phyloP scores from a whole-genome alignment of 2,888 invertebrate species.

The Polydrusus cervinus region DNA sequence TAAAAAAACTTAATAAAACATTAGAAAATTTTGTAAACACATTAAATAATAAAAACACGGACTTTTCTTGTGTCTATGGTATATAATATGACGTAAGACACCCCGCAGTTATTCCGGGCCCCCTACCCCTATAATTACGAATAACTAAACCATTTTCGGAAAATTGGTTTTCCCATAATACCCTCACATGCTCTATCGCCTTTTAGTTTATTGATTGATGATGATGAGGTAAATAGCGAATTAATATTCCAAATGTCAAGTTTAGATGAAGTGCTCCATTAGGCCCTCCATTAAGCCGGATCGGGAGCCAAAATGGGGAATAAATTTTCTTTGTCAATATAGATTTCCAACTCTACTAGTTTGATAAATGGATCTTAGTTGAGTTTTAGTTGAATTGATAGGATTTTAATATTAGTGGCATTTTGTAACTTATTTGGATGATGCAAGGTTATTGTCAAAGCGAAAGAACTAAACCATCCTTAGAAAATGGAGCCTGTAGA shows the following conservation, averaged over 20 bases:
- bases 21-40: too few species aligned
- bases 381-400: conserved; percentile 20
- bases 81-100: too few species aligned
- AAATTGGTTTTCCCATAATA: background rate
- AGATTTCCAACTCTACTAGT: conserved; percentile 5
- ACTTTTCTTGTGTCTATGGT: too few species aligned
- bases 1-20: too few species aligned
- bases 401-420: conserved; percentile 13
- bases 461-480: background rate
- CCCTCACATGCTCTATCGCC: background rate
- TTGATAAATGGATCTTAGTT: conserved; percentile 34
- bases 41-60: too few species aligned
- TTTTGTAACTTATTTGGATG: background rate
- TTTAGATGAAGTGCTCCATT: conserved; percentile 43
- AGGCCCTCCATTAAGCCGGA: conserved; percentile 42
- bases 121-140: too few species aligned
- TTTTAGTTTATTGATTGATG: conserved; percentile 19
- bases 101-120: too few species aligned
- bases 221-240: conserved; percentile 24
- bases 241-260: conserved; percentile 37
- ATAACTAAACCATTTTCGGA: background rate
- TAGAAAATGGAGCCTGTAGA: too few species aligned
- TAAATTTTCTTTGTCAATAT: conserved; percentile 34
- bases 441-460: background rate
- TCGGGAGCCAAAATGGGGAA: conserved; percentile 30